These are phyloP conservation scores for Sparidentex hasta DNA, from an alignment of 2,797 vertebrate genomes.

Conservation along the genomic window DNA sequence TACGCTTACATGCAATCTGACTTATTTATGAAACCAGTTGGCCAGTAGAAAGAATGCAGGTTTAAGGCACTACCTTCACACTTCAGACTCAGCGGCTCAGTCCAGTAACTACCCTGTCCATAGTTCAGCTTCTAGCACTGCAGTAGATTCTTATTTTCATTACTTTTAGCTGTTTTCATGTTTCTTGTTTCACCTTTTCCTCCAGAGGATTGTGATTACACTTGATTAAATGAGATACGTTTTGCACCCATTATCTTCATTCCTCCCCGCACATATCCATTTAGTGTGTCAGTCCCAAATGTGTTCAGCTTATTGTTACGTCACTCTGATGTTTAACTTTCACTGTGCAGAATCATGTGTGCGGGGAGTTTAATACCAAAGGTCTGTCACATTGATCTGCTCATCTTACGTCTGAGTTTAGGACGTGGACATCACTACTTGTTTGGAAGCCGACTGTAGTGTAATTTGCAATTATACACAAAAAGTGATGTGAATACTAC, in stretches of 20 bases:
- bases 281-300: constrained; percentile 8
- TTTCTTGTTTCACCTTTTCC: not conserved
- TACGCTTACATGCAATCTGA: no score
- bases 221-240: not conserved
- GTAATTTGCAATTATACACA: not conserved
- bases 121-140: not conserved
- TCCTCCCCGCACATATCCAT: not conserved
- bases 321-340: not conserved
- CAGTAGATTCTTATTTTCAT: not conserved
- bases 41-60: no score
- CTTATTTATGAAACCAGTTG: no score
- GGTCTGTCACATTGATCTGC: not conserved
- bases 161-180: not conserved
- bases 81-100: no score
- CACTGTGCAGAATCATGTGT: not conserved
- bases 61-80: no score
- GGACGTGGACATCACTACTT: not conserved
- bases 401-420: not conserved
- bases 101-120: no score
- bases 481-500: not conserved
- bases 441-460: not conserved
- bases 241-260: not conserved
- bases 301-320: not conserved
- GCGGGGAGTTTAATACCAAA: not conserved
- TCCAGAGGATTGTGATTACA: not conserved